Base-by-base conservation (phyloP, 35 echinoderm and acorn worm species). In the Patiria miniata region DNA sequence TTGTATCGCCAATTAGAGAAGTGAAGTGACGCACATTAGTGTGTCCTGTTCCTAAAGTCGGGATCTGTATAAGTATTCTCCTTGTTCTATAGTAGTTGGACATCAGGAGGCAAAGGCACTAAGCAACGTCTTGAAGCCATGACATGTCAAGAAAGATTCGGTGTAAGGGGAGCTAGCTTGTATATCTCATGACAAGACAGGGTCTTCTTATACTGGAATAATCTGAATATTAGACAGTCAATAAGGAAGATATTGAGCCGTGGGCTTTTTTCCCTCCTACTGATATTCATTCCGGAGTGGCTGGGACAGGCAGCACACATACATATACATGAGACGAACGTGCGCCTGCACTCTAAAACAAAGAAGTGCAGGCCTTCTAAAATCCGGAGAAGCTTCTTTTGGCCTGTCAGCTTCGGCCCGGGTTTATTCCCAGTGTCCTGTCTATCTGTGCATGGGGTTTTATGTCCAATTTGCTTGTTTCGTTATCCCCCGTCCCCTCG, bases 391-490 rank as follows among this genome's bases (percentile, higher is more conserved):
- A 73, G 65, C 65, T 73, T n/a, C n/a, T n/a, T n/a, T 73, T 73
- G 14, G 65, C 65, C 34, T 34, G 65, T 73, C 65, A 73, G 65
- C 65, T 73, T 30, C 21, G 34, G 34, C 65, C 65, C 14, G 42
- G 42, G 12, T 47, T 47, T 23, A 3, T 14, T 73, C 29, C 21
- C 65, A 18, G 57, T 30, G 21, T 23, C 65, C 65, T 73, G 65
- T 73, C 65, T 73, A 73, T 73, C 65, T 73, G 18, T n/a, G n/a
- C n/a, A n/a, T n/a, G n/a, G n/a, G 34, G 65, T 73, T 73, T 73
- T 73, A 73, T 73, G 65, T 73, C 65, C 65, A 73, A 73, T 73
- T 73, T 73, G 65, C 65, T 73, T 73, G 65, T 73, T 73, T 73
- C 65, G 65, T 73, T 73, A 73, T 30, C 65, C 42, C 42, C 65